Evolutionary conservation across 2,113 vertebrate species (phyloP).

Genomic region (Xenus cinereus): DNA sequence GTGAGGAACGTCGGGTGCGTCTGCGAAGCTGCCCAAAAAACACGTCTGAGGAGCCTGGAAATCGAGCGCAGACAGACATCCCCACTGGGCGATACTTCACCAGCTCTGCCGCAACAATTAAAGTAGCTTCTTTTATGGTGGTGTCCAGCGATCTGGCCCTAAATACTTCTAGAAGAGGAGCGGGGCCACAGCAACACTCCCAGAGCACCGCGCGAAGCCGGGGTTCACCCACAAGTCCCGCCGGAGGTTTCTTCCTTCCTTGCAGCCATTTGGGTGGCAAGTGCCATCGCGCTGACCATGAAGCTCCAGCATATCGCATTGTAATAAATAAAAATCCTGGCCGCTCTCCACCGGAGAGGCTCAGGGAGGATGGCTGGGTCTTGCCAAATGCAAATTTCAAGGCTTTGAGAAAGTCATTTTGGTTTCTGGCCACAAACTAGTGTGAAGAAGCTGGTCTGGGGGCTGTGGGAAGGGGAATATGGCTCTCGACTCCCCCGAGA

Average conservation of each 20-base stretch:
- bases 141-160: fast-evolving
- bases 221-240: too few relatives aligned
- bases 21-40: background rate
- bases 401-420: background rate
- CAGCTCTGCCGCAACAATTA: fast-evolving
- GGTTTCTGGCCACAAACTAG: background rate
- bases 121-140: fast-evolving
- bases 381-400: background rate
- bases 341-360: fast-evolving
- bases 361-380: background rate
- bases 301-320: fast-evolving
- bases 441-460: fast-evolving
- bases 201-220: fast-evolving
- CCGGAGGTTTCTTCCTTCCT: fast-evolving
- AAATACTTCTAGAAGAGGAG: fast-evolving
- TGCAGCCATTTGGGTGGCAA: background rate
- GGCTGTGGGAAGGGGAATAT: fast-evolving
- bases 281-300: fast-evolving
- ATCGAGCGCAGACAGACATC: fast-evolving
- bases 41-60: fast-evolving
- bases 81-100: fast-evolving
- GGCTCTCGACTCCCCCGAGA: too few relatives aligned
- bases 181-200: fast-evolving
- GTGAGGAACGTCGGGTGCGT: fast-evolving
- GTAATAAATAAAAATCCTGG: background rate